A percentile compares a stretch with the other conserved stretches of the same genome.
phyloP scores from a whole-genome alignment of 1,140 invertebrate species.

The Ceratosolen fusciceps region DNA sequence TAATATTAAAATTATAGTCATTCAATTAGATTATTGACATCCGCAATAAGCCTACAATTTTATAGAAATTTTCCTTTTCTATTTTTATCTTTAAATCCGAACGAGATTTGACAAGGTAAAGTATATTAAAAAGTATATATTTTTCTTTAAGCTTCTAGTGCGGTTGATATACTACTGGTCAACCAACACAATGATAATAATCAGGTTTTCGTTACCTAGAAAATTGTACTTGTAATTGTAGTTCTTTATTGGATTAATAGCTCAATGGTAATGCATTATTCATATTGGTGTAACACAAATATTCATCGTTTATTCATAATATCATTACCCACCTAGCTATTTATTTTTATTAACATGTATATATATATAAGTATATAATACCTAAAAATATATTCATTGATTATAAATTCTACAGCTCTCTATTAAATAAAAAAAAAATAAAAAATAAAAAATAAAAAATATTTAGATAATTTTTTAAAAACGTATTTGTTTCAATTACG shows the following conservation, averaged over 20 bases:
- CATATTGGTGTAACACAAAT: background rate
- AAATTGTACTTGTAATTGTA: conserved; percentile 38
- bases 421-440: no score
- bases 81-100: conserved; percentile 13
- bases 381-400: background rate
- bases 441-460: no score
- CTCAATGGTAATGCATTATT: conserved; percentile 3
- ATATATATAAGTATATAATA: background rate
- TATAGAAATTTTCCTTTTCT: background rate
- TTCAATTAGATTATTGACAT: conserved; percentile 28
- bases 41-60: conserved; percentile 35
- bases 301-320: background rate
- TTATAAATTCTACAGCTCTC: no score
- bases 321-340: background rate
- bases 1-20: conserved; percentile 25
- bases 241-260: conserved; percentile 13
- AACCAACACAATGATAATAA: conserved; percentile 47
- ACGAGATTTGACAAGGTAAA: conserved; percentile 28
- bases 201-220: conserved; percentile 27
- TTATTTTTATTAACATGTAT: conserved; percentile 6
- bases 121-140: conserved; percentile 21
- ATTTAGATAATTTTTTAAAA: no score
- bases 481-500: background rate
- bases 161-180: conserved; percentile 32
- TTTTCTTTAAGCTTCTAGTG: conserved; percentile 9